Base-by-base conservation (phyloP, 2,888 invertebrate species). In the Amphipyra berbera region DNA sequence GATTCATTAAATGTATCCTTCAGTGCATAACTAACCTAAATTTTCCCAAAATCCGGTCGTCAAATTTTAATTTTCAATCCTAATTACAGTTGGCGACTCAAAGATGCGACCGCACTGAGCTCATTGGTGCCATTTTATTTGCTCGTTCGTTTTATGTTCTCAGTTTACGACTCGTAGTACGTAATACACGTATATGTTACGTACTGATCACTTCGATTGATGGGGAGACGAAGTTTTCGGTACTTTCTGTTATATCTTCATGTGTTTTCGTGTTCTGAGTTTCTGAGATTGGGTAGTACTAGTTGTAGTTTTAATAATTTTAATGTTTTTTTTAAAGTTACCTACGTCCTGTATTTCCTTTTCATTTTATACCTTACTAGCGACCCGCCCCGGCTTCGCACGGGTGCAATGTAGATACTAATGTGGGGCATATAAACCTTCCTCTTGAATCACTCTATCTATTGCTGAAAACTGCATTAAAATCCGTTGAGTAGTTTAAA, bases 111-210 rank as follows among this genome's bases (percentile, higher is more conserved):
- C 21, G 21, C 21, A 21, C 21, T 21, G 38, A 52, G 37, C 37
- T 59, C 53, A 49, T 72, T 53, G 47, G 12, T 13, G 30, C 42
- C 15, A 40, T 66, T 68, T 65, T 58, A 72, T 42, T 5, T 3
- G 45, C 48, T 59, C 67, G 66, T 68, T 72, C 45, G 9, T 21
- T 68, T 68, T 65, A 68, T 49, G 73, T 49, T 37, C 10, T 14
- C 37, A 44, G 21, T 65, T 68, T 64, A 68, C 8, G 15, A 33
- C 30, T 21, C 33, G 33, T 33, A 33, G 9, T 14, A 21, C 35
- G 40, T 40, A 30, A 37, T 33, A 54, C 54, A 54, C 47, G 15
- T 67, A 33, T 69, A 35, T 13, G 35, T 21, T 21, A 21, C 21
- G 21, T 68, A 15, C 52, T 58, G 72, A 65, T 58, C 37, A 54